phyloP scores from a whole-genome alignment of 1,140 invertebrate species.

The Pseudachorutes palmiensis region DNA sequence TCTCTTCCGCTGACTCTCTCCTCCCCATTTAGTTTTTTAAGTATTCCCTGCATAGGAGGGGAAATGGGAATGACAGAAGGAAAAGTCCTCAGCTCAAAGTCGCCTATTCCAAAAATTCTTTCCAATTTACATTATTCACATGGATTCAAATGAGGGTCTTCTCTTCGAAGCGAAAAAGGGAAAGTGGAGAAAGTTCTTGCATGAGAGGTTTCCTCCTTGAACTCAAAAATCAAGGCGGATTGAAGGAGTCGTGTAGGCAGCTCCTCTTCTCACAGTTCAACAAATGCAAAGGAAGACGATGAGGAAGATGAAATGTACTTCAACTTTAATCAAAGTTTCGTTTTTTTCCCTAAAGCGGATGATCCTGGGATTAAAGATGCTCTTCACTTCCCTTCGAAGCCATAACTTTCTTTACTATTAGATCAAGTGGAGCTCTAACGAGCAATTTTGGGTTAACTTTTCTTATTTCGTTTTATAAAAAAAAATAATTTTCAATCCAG shows the following conservation, averaged over 20 bases:
- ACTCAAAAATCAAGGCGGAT: neutral
- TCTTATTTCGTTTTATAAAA: no score
- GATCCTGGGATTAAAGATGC: no score
- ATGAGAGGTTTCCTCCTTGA: neutral
- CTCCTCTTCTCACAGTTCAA: neutral
- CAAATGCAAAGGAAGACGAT: neutral
- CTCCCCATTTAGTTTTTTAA: neutral
- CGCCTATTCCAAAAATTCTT: neutral
- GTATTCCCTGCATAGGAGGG: neutral
- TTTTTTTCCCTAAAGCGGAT: no score
- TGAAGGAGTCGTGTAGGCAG: neutral
- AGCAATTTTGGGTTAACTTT: no score
- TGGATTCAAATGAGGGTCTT: neutral
- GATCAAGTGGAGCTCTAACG: no score
- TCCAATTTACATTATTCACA: slow-evolving; percentile 9
- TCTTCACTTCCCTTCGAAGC: no score
- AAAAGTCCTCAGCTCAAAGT: neutral
- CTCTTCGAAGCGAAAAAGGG: neutral
- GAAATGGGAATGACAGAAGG: neutral
- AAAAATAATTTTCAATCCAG: no score
- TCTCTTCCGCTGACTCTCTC: neutral
- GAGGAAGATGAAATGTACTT: neutral
- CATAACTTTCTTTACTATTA: no score
- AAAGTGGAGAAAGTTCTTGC: neutral
- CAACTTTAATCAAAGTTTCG: slow-evolving; percentile 6